Base-by-base conservation (phyloP, 2,113 vertebrate species). In the Agapornis roseicollis region DNA sequence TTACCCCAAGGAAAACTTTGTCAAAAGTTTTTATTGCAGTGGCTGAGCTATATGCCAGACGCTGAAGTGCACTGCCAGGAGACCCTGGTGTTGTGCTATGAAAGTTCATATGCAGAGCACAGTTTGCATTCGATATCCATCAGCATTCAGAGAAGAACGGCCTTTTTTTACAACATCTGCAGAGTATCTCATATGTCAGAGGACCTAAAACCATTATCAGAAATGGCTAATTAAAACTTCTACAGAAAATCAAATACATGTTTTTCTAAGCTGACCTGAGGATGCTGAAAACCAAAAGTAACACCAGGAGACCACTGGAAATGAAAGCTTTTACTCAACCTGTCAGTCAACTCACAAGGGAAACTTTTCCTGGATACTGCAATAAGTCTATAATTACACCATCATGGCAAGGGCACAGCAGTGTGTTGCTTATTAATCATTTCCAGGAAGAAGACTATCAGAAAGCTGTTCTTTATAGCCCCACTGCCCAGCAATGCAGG, bases 1-100 rank as follows among this genome's bases (percentile, higher is more conserved):
- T 88, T 95, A 95, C 91, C 95, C 95, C 44, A 93, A 95, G 93
- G 96, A 96, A 92, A 94, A 95, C 80, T 93, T 55, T 33, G 84
- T 68, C 73, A 79, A 10, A 81, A 89, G 86, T 6, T 95, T 94
- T 94, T 94, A 80, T 85, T 89, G 93, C 3, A 0, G 89, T 0
- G 0, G 68, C n/a, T 96, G 85, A 96, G 82, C 92, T 95, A 86
- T 91, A 70, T 5, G 4, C 88, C 95, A 96, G 94, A 94, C 19
- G 47, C 85, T 84, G 44, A 60, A 92, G 61, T 17, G 58, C 88
- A 39, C 5, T 86, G 93, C 83, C 96, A 96, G 88, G 61, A 92
- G 83, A 93, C 55, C 64, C 60, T 7, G 5, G 44, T 10, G 69
- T 10, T 70, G 68, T 20, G n/a, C 73, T 85, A 14, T 3, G 60